Evolutionary conservation across 2,797 vertebrate species (phyloP), one percentile per base, ranked within the genome.

Genomic region (Odontamblyopus rebecca): DNA sequence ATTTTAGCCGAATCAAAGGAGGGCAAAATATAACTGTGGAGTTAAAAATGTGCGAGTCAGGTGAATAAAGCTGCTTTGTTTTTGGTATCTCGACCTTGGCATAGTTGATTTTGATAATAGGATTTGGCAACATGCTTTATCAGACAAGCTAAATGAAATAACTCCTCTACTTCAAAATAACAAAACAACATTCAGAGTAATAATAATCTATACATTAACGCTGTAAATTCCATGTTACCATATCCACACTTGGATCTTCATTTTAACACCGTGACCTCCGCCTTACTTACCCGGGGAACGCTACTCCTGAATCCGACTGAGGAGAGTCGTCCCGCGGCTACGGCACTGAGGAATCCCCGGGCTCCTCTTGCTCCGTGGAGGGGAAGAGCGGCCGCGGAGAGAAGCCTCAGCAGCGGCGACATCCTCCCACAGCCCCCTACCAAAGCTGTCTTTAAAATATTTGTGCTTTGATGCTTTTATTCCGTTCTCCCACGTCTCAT

Each of bases 351-450:
- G 23, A 88, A 79, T 65, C 79, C 67, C 57, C 86, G 84, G 63
- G 70, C 60, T 71, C 81, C 87, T 32, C 62, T 69, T 18, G 83
- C 74, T 19, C 78, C 72, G 19, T 82, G 87, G 6, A 91, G 12
- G 62, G 86, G 86, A 75, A 72, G 59, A 38, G 68, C 76, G 62
- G 81, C 81, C 29, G 82, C 83, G 38, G 90, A 91, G 71, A 94
- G 84, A 60, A 93, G 86, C 84, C 91, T 89, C 71, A 91, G 64
- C 64, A 91, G n/a, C 57, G 57, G 88, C 81, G 84, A 85, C 92
- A 93, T 93, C 7, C 80, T 90, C 78, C 69, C 62, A 27, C 35
- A 6, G 29, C 70, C 61, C 12, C 53, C 48, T 2, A n/a, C 9
- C 73, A 13, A 2, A 16, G 6, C 16, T 65, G 44, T 41, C 4